Base-by-base conservation (phyloP, 2,888 invertebrate genomes). In the Nesidiocoris tenuis region DNA sequence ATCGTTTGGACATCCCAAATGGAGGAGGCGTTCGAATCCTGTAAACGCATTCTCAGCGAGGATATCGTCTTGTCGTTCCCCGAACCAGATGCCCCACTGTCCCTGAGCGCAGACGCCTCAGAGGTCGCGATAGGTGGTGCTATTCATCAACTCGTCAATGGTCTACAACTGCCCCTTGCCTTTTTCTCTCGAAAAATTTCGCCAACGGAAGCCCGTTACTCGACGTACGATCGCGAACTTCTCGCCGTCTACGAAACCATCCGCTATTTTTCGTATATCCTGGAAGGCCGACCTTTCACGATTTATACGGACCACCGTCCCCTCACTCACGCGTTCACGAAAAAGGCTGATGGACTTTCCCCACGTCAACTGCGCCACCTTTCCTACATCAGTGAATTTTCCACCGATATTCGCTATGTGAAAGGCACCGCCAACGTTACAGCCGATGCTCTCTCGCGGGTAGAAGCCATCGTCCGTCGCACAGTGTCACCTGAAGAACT, bases 21-120 rank as follows among this genome's bases (percentile, higher is more conserved):
- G 0, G 55, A 25, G 16, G 23, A 59, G 18, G 79, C 80, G 0
- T 80, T 80, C 12, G 55, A 79, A 0, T 16, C 65, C 1, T 79
- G 77, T 68, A 80, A 80, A 61, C 25, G 66, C 7, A 55, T 21
- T 2, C 57, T 79, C 5, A 71, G 64, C 0, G 21, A 76, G 7
- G 77, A 76, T 16, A 71, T 77, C 0, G 71, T 79, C 0, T 72
- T 80, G 0, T 76, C 72, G 0, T 79, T 80, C 19, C 80, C 80
- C 12, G 61, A 9, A 1, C 61, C 57, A 18, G 21, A 67, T 17
- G 72, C 61, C 9, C 7, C 5, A 1, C 21, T 72, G 7, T 72
- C 72, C 19, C 23, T 72, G 0, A 54, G 18, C 19, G 2, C 54
- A 1, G 78, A 78, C 63, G 84, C 84, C 0, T 84, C 84, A 0